Base-by-base conservation (phyloP, 1,140 invertebrate genomes). In the Octopus sinensis region DNA sequence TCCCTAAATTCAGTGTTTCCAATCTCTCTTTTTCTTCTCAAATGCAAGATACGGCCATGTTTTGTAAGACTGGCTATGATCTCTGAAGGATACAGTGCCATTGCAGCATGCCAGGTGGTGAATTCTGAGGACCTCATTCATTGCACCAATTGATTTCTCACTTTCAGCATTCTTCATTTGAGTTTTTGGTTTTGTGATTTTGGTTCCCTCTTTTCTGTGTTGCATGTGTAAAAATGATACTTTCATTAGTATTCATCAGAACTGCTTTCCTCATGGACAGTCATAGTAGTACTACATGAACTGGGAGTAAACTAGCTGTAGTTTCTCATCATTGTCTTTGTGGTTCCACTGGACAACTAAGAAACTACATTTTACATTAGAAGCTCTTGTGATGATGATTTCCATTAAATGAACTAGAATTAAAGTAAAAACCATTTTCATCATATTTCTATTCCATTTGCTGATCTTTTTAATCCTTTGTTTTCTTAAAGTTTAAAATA, bases 1-100 rank as follows among this genome's bases (percentile, higher is more conserved):
- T 73, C 68, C 68, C 68, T 73, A 73, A 73, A 73, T 73, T 73
- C 17, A 73, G 68, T 73, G 30, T 73, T 73, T 73, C 68, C 68
- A 73, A 73, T 73, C 68, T 73, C 68, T 73, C 13, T 73, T 73
- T 73, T 13, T 73, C 68, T 73, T 73, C 68, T 73, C 68, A n/a
- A 73, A 73, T 73, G 68, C 68, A 73, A 73, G 68, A 73, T 73
- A 73, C 68, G 68, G 68, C 68, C 68, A 73, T 73, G 68, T 73
- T 73, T 73, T 73, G 68, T 73, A 73, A 73, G 68, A 73, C 68
- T 73, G 68, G 68, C 68, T 73, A 13, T 73, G 68, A 73, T 73
- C 68, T n/a, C 17, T 73, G 68, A 73, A 73, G 68, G 68, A 73
- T 23, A 73, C 68, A 9, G 68, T 73, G 68, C 68, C 68, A 73